phyloP scores from a whole-genome alignment of 2,113 vertebrate genomes.

The Melanocharis versteri region DNA sequence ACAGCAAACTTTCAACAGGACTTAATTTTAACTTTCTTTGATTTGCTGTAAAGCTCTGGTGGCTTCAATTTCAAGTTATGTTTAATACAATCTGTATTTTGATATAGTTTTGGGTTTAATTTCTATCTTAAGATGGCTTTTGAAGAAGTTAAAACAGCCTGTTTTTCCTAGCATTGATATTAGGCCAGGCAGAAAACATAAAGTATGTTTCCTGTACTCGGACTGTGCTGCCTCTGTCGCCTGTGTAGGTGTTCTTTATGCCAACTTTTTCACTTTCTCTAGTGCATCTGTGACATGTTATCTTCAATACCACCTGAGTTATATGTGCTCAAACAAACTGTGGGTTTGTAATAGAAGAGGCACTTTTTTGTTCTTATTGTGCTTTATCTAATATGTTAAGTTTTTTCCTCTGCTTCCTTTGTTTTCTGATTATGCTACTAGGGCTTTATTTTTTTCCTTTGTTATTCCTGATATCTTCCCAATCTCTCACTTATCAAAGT shows the following conservation, averaged over 20 bases:
- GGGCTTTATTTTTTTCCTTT: neutral
- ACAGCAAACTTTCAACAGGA: neutral
- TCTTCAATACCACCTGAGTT: neutral
- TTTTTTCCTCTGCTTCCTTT: neutral
- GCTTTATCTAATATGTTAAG: neutral
- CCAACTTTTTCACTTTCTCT: neutral
- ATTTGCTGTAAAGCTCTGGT: neutral
- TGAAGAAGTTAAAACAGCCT: neutral
- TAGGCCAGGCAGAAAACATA: neutral
- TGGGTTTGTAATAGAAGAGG: neutral
- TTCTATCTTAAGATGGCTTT: neutral
- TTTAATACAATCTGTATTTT: neutral
- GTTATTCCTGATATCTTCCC: neutral
- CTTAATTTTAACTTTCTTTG: neutral
- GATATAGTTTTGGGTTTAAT: neutral
- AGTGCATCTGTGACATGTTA: neutral
- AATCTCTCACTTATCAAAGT: neutral
- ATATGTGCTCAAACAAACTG: neutral
- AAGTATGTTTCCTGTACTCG: neutral
- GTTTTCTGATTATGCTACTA: neutral
- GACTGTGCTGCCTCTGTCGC: neutral
- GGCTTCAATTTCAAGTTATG: neutral
- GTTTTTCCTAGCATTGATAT: neutral
- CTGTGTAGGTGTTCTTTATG: neutral
- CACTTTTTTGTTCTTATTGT: neutral